Evolutionary conservation across 2,797 vertebrate genomes (phyloP).

Genomic region (Phataginus tricuspis): DNA sequence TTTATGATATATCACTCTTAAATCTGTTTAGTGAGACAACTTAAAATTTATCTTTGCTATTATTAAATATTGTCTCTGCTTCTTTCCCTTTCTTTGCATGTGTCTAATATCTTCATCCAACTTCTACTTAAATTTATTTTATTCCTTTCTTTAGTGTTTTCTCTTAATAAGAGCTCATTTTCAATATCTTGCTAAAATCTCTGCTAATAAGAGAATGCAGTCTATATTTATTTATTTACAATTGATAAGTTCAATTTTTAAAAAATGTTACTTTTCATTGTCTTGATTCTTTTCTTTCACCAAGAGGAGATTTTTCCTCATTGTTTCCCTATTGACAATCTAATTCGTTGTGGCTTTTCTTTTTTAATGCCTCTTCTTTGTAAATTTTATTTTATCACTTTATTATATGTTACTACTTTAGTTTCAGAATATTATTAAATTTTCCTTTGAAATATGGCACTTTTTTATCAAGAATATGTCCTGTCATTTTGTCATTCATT

Average conservation of each 20-base stretch:
- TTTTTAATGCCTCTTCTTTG: not conserved
- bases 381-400: not conserved
- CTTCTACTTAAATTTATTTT: not conserved
- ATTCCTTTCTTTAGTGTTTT: not conserved
- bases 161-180: not conserved
- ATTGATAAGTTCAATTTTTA: not conserved
- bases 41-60: not conserved
- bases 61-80: not conserved
- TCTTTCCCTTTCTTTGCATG: not conserved
- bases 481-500: not conserved
- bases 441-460: not conserved
- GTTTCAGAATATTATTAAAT: not conserved
- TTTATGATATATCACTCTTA: not conserved
- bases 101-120: not conserved
- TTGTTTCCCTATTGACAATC: not conserved
- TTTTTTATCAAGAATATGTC: not conserved
- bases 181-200: not conserved
- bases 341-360: not conserved
- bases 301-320: not conserved
- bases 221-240: not conserved
- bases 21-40: not conserved
- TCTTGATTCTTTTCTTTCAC: not conserved
- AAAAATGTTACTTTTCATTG: not conserved
- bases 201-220: not conserved
- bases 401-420: not conserved